Base-by-base conservation (phyloP, 2,888 invertebrate species). In the Volucella bombylans region DNA sequence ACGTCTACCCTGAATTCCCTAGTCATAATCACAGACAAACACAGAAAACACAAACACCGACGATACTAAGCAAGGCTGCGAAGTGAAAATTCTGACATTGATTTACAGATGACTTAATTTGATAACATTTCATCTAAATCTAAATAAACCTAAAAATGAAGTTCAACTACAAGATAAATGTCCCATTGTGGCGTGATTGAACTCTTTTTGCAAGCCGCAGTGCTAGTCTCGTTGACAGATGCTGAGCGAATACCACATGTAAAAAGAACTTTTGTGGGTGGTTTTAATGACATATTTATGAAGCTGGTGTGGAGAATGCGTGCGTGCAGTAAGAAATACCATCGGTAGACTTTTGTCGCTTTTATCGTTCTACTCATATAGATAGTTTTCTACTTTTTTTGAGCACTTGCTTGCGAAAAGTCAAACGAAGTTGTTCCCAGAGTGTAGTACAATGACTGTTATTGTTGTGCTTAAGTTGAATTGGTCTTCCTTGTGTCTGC, bases 221-320 rank as follows among this genome's bases (percentile, higher is more conserved):
- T 49, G 14, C 45, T 52, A 2, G 50, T 59, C 50, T 45, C 41
- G 23, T 9, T 74, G 74, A 65, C 57, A 74, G 43, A 57, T 50
- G 67, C 50, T 52, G 41, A 45, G 67, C 67, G 65, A 41, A 45
- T 45, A 68, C n/a, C n/a, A n/a, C 68, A 62, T 47, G 68, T 15
- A 45, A 39, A 61, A 49, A 52, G 39, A 9, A 15, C 18, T 68
- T 54, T 77, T 68, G 76, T 61, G 61, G 76, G 67, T 68, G 76
- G 76, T 59, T 12, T 61, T 67, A 67, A 76, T 59, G 68, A 77
- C 68, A 61, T 68, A 61, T 77, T 77, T 77, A 77, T 68, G 59
- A 54, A 61, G 18, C 23, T n/a, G 9, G 12, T 9, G 18, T 10
- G 39, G 11, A 59, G 52, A 61, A 77, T 68, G 76, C 50, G 67